These are phyloP conservation scores for Ibidorhyncha struthersii DNA, from an alignment of 2,113 vertebrate species.

Conservation along the genomic window DNA sequence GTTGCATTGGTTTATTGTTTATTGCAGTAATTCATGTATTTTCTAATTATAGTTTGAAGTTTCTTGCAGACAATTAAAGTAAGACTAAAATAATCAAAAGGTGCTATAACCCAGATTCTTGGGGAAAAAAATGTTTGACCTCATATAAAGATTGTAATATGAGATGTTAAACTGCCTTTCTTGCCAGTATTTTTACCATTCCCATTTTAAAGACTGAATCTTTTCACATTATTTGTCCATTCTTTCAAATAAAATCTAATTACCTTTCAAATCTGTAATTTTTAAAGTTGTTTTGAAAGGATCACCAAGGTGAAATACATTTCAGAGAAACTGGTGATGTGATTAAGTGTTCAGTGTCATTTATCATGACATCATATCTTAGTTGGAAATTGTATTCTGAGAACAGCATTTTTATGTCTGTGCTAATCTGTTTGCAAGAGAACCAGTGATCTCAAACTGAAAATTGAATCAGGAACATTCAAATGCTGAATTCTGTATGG, in stretches of 20 bases:
- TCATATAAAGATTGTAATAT: neutral
- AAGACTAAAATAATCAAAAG: neutral
- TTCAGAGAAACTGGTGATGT: neutral
- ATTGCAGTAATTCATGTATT: neutral
- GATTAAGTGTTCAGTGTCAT: neutral
- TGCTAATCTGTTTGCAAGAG: neutral
- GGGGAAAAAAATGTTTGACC: neutral
- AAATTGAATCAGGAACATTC: neutral
- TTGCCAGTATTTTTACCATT: neutral
- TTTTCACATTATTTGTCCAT: neutral
- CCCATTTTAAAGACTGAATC: neutral
- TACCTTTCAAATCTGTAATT: neutral
- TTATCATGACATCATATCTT: neutral
- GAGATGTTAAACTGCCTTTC: neutral
- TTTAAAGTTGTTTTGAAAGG: neutral
- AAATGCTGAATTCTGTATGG: neutral
- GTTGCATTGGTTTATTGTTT: neutral
- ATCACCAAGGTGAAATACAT: neutral
- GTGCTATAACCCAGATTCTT: neutral
- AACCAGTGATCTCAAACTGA: neutral
- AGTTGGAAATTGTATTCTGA: neutral
- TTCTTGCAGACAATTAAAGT: neutral
- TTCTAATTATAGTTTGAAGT: neutral
- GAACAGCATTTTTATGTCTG: neutral
- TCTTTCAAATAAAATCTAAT: neutral